Base-by-base conservation (phyloP, 2,888 invertebrate species). In the Leucophenga maculata region DNA sequence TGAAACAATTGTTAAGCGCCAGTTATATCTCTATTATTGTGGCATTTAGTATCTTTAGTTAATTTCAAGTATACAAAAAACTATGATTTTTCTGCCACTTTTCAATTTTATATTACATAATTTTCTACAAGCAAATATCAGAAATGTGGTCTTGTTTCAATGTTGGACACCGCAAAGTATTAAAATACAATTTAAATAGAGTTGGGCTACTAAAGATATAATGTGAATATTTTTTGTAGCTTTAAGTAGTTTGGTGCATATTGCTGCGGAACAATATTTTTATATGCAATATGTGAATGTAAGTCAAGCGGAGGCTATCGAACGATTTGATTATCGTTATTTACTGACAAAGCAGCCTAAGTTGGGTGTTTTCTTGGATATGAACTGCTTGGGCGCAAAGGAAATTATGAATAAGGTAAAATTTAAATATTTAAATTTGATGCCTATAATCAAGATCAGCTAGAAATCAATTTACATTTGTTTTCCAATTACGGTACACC, bases 351-450 rank as follows among this genome's bases (percentile, higher is more conserved):
- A 77, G 0, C 18, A 78, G 4, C 73, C 79, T 0, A 73, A 74
- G n/a, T 54, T 85, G 60, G 88, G 81, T 0, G 72, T 86, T 0
- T 80, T 85, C 67, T 68, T 88, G 71, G 86, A 88, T 32, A 59
- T 87, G 52, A 76, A 71, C 54, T 88, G 87, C 46, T 65, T 72
- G 1, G 69, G 74, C 6, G 78, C 84, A 0, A 39, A 66, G 0
- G 64, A 69, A 0, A 67, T 87, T 57, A 76, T 83, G 0, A 76
- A 85, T 46, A 70, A 81, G 75, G 87, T 87, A 67, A 62, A 46
- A 20, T 44, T 52, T 39, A 26, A 26, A 3, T 26, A 26, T 39
- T 1, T 3, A 26, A 39, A 39, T 39, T 39, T 39, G n/a, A n/a
- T n/a, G n/a, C n/a, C n/a, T n/a, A n/a, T n/a, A n/a, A n/a, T n/a